These are phyloP conservation scores for Vulpes lagopus DNA, from an alignment of 2,113 vertebrate genomes.

Conservation along the genomic window DNA sequence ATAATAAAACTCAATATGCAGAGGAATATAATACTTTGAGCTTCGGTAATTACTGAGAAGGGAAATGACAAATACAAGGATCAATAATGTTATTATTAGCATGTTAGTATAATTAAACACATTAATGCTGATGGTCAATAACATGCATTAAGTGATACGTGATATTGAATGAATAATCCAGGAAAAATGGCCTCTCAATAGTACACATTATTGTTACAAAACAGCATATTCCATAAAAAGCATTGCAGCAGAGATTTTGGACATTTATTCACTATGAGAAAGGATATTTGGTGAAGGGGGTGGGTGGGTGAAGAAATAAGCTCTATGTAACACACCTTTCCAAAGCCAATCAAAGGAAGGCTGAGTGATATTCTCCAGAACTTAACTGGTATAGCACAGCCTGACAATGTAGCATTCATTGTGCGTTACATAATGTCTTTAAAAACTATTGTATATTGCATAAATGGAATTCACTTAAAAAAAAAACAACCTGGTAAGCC, in stretches of 20 bases:
- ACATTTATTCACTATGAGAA: not conserved
- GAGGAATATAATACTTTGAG: not conserved
- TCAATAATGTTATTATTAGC: not conserved
- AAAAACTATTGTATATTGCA: not conserved
- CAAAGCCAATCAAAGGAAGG: not conserved
- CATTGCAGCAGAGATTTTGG: not conserved
- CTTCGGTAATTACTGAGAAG: not conserved
- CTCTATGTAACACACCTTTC: not conserved
- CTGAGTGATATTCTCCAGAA: not conserved
- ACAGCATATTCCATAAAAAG: not conserved
- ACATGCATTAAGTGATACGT: not conserved
- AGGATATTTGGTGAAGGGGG: not conserved
- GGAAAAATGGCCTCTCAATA: not conserved
- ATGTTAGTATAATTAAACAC: not conserved
- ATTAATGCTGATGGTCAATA: not conserved
- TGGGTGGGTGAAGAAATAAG: not conserved
- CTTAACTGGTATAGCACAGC: not conserved
- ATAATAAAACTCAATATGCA: not conserved
- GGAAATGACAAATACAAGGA: not conserved
- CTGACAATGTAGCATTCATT: not conserved
- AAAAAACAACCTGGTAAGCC: not conserved
- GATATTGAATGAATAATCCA: not conserved
- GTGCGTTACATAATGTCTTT: not conserved
- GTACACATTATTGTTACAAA: not conserved
- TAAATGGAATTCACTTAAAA: not conserved